Evolutionary conservation across 2,888 invertebrate genomes (phyloP).

Genomic region (Stegana nigrithorax): DNA sequence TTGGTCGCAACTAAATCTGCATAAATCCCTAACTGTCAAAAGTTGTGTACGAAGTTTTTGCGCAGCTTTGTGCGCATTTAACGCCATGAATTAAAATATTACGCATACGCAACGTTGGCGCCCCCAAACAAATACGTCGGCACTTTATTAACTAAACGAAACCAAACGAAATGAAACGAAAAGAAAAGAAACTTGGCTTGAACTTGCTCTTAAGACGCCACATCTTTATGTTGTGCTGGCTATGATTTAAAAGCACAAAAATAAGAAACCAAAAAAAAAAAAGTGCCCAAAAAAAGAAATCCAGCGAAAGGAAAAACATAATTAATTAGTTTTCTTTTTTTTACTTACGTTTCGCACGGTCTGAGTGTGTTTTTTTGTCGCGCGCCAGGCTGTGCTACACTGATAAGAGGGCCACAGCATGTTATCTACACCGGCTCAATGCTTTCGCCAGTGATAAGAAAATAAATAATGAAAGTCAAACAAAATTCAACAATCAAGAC

Average conservation of each 20-base stretch:
- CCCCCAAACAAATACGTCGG: not conserved
- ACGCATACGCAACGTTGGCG: conserved; percentile 3
- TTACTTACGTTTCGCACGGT: not conserved
- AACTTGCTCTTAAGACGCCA: not conserved
- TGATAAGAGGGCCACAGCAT: too few relatives aligned
- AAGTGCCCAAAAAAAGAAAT: not conserved
- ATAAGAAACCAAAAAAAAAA: not conserved
- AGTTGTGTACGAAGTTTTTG: not conserved
- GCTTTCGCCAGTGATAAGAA: conserved; percentile 39
- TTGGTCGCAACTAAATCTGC: too few relatives aligned
- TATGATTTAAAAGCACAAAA: conserved; percentile 27
- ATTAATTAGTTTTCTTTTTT: conserved; percentile 38
- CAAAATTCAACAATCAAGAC: conserved; percentile 39
- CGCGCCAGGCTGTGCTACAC: too few relatives aligned
- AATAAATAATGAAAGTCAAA: conserved; percentile 55
- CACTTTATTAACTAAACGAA: conserved; percentile 12
- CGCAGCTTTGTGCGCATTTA: not conserved
- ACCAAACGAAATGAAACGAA: too few relatives aligned
- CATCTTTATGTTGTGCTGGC: not conserved
- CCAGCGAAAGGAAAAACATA: conserved; percentile 23
- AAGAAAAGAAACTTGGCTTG: not conserved
- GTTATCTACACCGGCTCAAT: not conserved
- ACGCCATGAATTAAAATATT: not conserved
- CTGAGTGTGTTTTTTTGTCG: not conserved
- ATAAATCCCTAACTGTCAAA: conserved; percentile 7